Conservation (phyloP, 2,113 vertebrate genomes). For the Platycercus adscitus region DNA sequence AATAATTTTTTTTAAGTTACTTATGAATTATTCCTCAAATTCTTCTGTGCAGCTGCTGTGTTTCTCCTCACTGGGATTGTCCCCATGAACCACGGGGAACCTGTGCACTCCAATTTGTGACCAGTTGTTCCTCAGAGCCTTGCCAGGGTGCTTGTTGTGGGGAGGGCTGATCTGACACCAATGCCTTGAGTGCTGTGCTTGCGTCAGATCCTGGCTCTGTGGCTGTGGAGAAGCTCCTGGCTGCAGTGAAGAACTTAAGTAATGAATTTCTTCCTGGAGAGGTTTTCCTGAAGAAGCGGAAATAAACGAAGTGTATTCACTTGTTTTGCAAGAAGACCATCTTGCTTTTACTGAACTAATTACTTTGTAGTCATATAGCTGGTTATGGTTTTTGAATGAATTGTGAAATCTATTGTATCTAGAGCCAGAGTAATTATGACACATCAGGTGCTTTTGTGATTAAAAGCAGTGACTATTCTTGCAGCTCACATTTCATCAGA, state of each 20-base stretch:
- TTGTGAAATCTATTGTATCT: background rate
- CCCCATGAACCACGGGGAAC: fast-evolving
- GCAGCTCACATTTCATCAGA: background rate
- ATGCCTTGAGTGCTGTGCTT: background rate
- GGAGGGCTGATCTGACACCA: background rate
- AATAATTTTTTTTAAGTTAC: background rate
- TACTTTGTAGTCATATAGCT: background rate
- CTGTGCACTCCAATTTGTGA: background rate
- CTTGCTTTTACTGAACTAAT: background rate
- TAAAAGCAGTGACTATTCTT: background rate
- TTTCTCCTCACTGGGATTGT: background rate
- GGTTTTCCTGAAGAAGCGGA: background rate
- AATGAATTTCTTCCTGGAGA: background rate
- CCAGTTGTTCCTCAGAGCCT: background rate
- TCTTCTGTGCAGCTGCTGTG: background rate
- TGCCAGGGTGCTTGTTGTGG: background rate
- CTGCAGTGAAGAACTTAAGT: background rate
- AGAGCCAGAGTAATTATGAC: background rate
- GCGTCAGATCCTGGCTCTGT: background rate
- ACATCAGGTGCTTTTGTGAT: background rate
- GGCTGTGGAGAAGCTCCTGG: background rate
- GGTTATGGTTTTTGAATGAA: background rate
- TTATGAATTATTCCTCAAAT: background rate
- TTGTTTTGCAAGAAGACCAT: background rate
- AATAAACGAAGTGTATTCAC: background rate